A percentile compares a stretch with the other conserved stretches of the same genome.
These are phyloP conservation scores for Microcebus ravelobensis DNA, from an alignment of 2,113 vertebrate species.

Conservation along the genomic window DNA sequence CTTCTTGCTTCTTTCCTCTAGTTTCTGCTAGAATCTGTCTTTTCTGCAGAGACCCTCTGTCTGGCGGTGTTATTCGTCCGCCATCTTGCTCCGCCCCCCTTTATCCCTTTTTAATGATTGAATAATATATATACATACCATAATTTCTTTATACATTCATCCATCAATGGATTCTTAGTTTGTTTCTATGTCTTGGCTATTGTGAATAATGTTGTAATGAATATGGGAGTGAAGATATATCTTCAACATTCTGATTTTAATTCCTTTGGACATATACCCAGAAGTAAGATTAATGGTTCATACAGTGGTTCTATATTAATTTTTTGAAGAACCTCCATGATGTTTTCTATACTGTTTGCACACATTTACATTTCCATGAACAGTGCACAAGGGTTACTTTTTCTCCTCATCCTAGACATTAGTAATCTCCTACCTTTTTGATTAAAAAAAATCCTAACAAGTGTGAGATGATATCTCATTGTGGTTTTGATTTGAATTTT, in stretches of 20 bases:
- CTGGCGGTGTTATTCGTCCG: too few species aligned
- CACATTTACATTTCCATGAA: not conserved
- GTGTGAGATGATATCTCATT: too few species aligned
- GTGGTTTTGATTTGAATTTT: too few species aligned
- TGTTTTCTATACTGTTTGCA: not conserved
- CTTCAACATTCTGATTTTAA: not conserved
- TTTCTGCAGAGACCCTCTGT: too few species aligned
- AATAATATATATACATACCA: not conserved
- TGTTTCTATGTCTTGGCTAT: not conserved
- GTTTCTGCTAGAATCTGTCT: too few species aligned
- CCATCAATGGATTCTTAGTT: not conserved
- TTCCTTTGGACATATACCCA: not conserved
- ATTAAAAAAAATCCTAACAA: too few species aligned
- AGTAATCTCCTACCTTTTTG: too few species aligned
- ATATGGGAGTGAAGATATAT: not conserved
- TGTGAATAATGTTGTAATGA: not conserved
- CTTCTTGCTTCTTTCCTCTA: too few species aligned
- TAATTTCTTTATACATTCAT: not conserved
- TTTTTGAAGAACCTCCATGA: not conserved
- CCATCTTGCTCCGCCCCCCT: too few species aligned
- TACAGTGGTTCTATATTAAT: not conserved
- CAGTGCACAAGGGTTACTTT: not conserved
- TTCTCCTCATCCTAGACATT: not conserved
- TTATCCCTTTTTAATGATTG: too few species aligned
- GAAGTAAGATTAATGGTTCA: not conserved